Base-by-base conservation (phyloP, 2,113 vertebrate species). In the Ranitomeya variabilis region DNA sequence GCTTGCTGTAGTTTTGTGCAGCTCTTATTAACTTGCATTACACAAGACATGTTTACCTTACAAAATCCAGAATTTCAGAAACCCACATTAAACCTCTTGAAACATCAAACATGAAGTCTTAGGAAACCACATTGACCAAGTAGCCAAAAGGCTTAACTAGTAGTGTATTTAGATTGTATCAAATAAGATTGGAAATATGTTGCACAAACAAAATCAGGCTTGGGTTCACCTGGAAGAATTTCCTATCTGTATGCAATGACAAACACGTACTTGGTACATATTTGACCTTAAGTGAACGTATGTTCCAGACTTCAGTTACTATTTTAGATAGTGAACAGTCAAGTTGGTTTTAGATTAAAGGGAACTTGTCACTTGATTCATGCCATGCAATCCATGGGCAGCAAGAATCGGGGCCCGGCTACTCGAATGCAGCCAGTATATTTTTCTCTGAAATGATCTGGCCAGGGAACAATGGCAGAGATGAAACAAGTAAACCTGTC, bases 51-150 rank as follows among this genome's bases (percentile, higher is more conserved):
- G 73, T 89, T 89, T 89, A 57, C 67, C 31, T 83, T 83, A 71
- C 57, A 45, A 83, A 51, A 66, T 64, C 52, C 52, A 67, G 52
- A 54, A 64, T 84, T 85, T 85, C 81, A 69, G 62, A 55, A 85
- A 89, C 59, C 87, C 87, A 89, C 87, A 84, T 89, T 8, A 89
- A 89, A 52, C 21, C 23, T 67, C 45, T 77, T 84, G 37, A 77
- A 84, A 77, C 73, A 78, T 84, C 57, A 84, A 83, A 67, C 31
- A 37, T 26, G 64, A 88, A 37, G 59, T 83, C 71, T 71, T 66
- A 4, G 62, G 73, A 89, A 89, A 78, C 87, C 81, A 85, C 81
- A 67, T 51, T 67, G 86, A 7, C 54, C 59, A 81, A 67, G 59
- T 57, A 55, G 80, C 5, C 13, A 62, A 84, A 26, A 66, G 57